These are phyloP conservation scores for Drosophila nigritarsus DNA, from an alignment of 2,888 invertebrate genomes.

Conservation along the genomic window DNA sequence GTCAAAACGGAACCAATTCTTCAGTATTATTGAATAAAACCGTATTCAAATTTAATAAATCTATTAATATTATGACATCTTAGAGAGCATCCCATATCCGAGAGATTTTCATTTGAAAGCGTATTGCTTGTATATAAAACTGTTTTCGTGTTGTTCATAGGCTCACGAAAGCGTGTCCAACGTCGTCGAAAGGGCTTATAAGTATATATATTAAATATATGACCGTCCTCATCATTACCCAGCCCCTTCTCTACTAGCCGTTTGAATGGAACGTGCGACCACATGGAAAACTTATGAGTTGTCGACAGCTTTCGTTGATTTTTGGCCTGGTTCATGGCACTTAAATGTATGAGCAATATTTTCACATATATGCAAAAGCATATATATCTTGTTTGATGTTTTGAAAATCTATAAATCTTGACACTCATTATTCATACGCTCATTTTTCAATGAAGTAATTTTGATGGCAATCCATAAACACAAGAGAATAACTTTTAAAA, in stretches of 20 bases:
- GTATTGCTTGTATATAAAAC: slow-evolving; percentile 13
- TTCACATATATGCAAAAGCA: slow-evolving; percentile 35
- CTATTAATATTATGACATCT: not conserved
- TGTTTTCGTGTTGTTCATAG: slow-evolving; percentile 29
- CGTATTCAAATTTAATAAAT: not conserved
- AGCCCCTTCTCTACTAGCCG: not conserved
- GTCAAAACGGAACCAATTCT: not conserved
- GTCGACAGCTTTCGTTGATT: slow-evolving; percentile 30
- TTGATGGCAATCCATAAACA: not conserved
- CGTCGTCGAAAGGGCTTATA: slow-evolving; percentile 39
- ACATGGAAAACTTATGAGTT: slow-evolving; percentile 31
- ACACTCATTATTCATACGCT: slow-evolving; percentile 45
- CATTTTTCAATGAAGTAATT: slow-evolving; percentile 18
- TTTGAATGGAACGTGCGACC: slow-evolving; percentile 26
- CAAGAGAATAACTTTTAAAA: not conserved
- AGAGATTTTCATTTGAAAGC: not conserved
- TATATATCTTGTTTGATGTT: slow-evolving; percentile 27
- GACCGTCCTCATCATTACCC: not conserved
- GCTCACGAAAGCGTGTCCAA: slow-evolving; percentile 67
- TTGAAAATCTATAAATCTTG: slow-evolving; percentile 43
- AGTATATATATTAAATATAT: slow-evolving; percentile 12
- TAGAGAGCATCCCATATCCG: not conserved
- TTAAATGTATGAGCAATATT: slow-evolving; percentile 40
- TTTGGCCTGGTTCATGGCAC: slow-evolving; percentile 45
- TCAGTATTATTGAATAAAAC: not conserved